Percentiles rank a stretch among this genome's conserved stretches.
Conservation (phyloP, 2,888 invertebrate species). For the Platycheirus albimanus region DNA sequence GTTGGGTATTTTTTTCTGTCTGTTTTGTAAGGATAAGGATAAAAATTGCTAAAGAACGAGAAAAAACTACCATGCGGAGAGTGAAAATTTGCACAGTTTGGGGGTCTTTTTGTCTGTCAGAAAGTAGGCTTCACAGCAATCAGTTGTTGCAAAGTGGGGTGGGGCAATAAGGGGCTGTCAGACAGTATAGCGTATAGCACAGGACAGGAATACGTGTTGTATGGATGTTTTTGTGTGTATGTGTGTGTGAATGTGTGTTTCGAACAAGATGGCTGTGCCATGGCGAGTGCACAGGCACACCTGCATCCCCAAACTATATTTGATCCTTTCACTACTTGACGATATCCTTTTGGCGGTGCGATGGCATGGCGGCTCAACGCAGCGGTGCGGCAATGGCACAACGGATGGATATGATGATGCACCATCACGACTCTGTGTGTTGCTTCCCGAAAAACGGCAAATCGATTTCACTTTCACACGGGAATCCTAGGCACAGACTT, state of each 20-base stretch:
- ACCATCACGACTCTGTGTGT: conserved; percentile 50
- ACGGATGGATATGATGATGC: conserved; percentile 67
- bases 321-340: conserved; percentile 74
- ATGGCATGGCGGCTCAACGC: conserved; percentile 59
- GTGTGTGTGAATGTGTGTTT: conserved; percentile 20
- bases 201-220: conserved; percentile 7
- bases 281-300: conserved; percentile 60
- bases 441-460: conserved; percentile 73
- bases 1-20: conserved; percentile 26
- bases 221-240: conserved; percentile 11
- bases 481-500: conserved; percentile 68
- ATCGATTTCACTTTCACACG: conserved; percentile 73
- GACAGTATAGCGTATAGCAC: no score
- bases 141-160: conserved; percentile 21
- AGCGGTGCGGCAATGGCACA: conserved; percentile 61
- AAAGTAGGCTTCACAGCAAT: conserved; percentile 57
- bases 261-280: conserved; percentile 70
- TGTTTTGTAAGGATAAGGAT: conserved; percentile 62
- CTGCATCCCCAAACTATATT: conserved; percentile 64
- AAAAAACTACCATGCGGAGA: conserved; percentile 27
- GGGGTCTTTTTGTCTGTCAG: conserved; percentile 67
- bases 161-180: no score
- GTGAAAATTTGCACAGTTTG: conserved; percentile 59
- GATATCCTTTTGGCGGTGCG: conserved; percentile 71
- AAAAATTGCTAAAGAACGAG: conserved; percentile 57